phyloP scores from a whole-genome alignment of 2,888 invertebrate species.

The Synergus itoensis region DNA sequence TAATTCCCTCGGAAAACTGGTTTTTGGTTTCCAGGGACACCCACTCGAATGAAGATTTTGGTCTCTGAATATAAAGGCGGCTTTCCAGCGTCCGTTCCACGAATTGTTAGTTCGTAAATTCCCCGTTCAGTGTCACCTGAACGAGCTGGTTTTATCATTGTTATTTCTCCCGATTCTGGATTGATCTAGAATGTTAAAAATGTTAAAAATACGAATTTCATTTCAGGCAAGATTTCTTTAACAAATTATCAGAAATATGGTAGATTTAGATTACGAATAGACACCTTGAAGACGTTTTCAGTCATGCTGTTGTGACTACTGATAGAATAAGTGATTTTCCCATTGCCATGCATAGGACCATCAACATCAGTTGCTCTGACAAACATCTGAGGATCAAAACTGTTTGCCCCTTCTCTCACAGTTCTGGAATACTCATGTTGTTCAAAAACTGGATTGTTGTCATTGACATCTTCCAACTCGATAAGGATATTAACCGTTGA shows the following conservation, averaged over 20 bases:
- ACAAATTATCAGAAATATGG: not conserved
- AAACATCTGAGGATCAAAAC: conserved; percentile 89
- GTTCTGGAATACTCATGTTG: conserved; percentile 85
- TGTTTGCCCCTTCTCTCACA: conserved; percentile 86
- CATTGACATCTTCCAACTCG: conserved; percentile 87
- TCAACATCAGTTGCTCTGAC: conserved; percentile 89
- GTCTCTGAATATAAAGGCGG: conserved; percentile 85
- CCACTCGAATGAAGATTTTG: conserved; percentile 85
- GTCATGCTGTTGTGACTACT: conserved; percentile 85
- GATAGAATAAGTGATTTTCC: conserved; percentile 83
- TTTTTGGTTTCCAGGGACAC: conserved; percentile 89
- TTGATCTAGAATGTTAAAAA: conserved; percentile 79
- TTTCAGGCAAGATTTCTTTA: not conserved
- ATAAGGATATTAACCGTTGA: conserved; percentile 86
- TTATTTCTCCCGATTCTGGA: conserved; percentile 85
- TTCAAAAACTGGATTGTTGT: conserved; percentile 87
- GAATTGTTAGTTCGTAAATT: conserved; percentile 84
- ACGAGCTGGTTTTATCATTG: conserved; percentile 82
- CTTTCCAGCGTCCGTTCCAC: conserved; percentile 86
- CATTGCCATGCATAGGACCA: conserved; percentile 86
- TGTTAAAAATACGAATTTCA: not conserved
- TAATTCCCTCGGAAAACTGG: conserved; percentile 88
- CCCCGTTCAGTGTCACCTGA: conserved; percentile 88
- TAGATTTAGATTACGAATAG: not conserved
- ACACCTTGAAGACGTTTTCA: conserved; percentile 78